Base-by-base conservation (phyloP, 2,113 vertebrate species). In the Cryptomyrus ogoouensis region DNA sequence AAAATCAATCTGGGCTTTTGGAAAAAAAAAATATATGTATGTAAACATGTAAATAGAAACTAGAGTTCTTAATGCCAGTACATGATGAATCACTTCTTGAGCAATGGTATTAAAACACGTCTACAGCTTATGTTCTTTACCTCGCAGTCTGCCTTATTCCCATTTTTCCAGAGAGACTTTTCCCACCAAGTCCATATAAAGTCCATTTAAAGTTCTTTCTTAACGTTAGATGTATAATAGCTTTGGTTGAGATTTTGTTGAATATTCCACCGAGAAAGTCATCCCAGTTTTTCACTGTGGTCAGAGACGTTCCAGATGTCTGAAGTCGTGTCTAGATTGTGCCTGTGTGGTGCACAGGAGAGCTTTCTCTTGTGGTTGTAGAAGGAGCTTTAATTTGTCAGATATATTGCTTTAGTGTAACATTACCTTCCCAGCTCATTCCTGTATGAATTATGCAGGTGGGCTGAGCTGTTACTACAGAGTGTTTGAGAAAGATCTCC, bases 391-490 rank as follows among this genome's bases (percentile, higher is more conserved):
- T 92, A 90, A 93, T 92, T 94, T 94, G 89, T 90, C 5, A 87
- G 84, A 91, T 90, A 91, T 58, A 90, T 93, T 94, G 93, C 92
- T 86, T 90, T 92, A 89, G 92, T 95, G 96, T 96, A 97, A 97
- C 93, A 92, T 91, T 95, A 97, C 93, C 95, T 90, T 90, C 88
- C 5, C 56, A 93, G 94, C 94, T 95, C 8, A 50, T 84, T 80
- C 93, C 9, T 24, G 8, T 94, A 96, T 97, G 89, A 96, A 97
- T 97, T 95, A 97, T 97, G 96, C 90, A 97, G 80, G 91, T 89
- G 91, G 92, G 88, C 93, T 70, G 92, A 39, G 89, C 93, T 49
- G 70, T 92, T 93, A 91, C 90, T 13, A 91, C 93, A 91, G 91
- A 89, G 92, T 89, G 90, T 90, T 86, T 89, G 88, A 1, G 77